phyloP scores from a whole-genome alignment of 23 tunicate genomes.

The Phallusia fumigata region DNA sequence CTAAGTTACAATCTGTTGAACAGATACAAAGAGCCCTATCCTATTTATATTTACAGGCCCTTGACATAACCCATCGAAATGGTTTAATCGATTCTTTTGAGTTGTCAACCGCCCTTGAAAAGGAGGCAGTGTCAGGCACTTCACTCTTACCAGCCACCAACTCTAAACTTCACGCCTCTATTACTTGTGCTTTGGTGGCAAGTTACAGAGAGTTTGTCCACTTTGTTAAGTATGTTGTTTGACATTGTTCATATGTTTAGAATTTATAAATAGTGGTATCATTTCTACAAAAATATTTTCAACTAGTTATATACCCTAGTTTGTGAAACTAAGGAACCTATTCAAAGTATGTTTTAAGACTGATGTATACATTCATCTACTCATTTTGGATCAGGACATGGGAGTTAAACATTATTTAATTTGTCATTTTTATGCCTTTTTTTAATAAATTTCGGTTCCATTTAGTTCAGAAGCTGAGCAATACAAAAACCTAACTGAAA shows the following conservation, averaged over 20 bases:
- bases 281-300: too few species aligned
- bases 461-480: constrained; percentile 43
- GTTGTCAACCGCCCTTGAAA: constrained; percentile 36
- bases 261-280: too few species aligned
- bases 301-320: too few species aligned
- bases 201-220: constrained; percentile 38
- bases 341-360: too few species aligned
- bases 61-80: constrained; percentile 7
- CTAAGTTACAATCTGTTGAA: neutral
- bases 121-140: constrained; percentile 18
- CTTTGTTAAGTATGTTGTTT: constrained; percentile 26
- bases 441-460: too few species aligned
- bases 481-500: constrained; percentile 44
- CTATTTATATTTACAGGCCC: neutral
- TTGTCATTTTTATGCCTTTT: neutral
- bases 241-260: too few species aligned
- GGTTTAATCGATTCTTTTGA: constrained; percentile 20
- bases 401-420: neutral
- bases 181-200: constrained; percentile 52
- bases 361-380: too few species aligned
- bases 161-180: constrained; percentile 18
- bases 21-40: neutral
- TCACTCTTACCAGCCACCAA: neutral
- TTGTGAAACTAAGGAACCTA: too few species aligned
- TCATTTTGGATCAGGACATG: neutral